Conservation (phyloP, 2,888 invertebrate species). For the Lottia scabra region DNA sequence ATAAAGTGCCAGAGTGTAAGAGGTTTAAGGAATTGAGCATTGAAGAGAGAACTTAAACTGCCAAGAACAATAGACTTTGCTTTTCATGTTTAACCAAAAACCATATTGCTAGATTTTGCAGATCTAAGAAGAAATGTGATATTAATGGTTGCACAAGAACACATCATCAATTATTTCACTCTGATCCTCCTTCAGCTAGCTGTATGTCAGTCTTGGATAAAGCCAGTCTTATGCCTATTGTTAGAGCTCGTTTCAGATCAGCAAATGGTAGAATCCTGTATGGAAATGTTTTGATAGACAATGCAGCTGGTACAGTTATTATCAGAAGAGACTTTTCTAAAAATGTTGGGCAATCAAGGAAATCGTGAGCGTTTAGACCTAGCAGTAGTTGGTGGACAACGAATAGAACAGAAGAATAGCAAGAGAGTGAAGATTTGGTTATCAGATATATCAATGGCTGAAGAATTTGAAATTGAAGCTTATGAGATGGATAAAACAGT, state of each 20-base stretch:
- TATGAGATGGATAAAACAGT: conserved; percentile 24
- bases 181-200: conserved; percentile 8
- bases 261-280: conserved; percentile 12
- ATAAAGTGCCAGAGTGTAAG: conserved; percentile 12
- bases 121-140: conserved; percentile 6
- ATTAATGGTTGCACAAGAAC: conserved; percentile 9
- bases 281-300: conserved; percentile 19
- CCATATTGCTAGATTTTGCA: conserved; percentile 5
- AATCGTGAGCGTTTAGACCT: conserved; percentile 4
- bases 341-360: conserved; percentile 15
- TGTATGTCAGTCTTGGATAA: conserved; percentile 7
- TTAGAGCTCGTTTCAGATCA: conserved; percentile 8
- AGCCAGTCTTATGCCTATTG: conserved; percentile 10
- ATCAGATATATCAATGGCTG: conserved; percentile 4
- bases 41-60: not conserved
- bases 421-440: conserved; percentile 12
- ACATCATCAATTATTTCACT: conserved; percentile 14
- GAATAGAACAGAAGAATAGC: not conserved
- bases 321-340: conserved; percentile 18
- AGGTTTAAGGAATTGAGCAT: not conserved
- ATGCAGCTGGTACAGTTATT: conserved; percentile 16
- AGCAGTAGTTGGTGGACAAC: conserved; percentile 2
- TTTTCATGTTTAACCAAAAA: conserved; percentile 10
- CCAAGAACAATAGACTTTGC: conserved; percentile 7
- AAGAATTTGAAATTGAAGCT: conserved; percentile 21